Evolutionary conservation across 2,888 invertebrate species (phyloP), one percentile per base, ranked within the genome.

Genomic region (Caradrina clavipalpis): DNA sequence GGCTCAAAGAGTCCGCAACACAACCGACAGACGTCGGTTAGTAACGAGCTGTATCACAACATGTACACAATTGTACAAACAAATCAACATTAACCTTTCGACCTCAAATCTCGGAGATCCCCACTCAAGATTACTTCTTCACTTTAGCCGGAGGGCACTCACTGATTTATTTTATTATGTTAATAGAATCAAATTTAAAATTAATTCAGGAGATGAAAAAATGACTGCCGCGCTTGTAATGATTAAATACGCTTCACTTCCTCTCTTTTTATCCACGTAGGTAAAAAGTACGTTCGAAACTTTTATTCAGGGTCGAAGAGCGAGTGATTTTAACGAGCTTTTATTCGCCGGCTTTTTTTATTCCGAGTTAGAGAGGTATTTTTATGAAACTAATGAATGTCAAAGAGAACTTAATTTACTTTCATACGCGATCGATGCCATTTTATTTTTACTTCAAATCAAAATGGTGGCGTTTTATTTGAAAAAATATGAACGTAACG

Each of bases 321-420:
- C 90, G 90, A 92, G 91, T 91, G 91, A 93, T 93, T 95, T 93
- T 94, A 94, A 94, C 92, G 92, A 95, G 93, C 89, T 90, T 93
- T 93, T 91, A 91, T 93, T 91, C 87, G 86, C 87, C 72, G 84
- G 86, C 82, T 90, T 92, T 77, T 69, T 91, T 90, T 89, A 88
- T 88, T 87, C 81, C 72, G 73, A 86, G 87, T 85, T 84, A 86
- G 83, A 82, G 84, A 86, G 86, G 83, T 87, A 89, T 89, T 92
- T 92, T 92, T 90, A 90, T 89, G 88, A 91, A 93, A 93, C 91
- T 93, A 93, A 94, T 94, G 92, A 94, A 93, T 92, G 92, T 91
- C 93, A 92, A 92, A 92, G 91, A 84, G 87, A 89, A 87, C 86
- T 90, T 89, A 87, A 91, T 92, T 90, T 90, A 89, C 85, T 87